Evolutionary conservation across 2,113 vertebrate genomes (phyloP), one percentile per base, ranked within the genome.

Genomic region (Syngnathus typhle): DNA sequence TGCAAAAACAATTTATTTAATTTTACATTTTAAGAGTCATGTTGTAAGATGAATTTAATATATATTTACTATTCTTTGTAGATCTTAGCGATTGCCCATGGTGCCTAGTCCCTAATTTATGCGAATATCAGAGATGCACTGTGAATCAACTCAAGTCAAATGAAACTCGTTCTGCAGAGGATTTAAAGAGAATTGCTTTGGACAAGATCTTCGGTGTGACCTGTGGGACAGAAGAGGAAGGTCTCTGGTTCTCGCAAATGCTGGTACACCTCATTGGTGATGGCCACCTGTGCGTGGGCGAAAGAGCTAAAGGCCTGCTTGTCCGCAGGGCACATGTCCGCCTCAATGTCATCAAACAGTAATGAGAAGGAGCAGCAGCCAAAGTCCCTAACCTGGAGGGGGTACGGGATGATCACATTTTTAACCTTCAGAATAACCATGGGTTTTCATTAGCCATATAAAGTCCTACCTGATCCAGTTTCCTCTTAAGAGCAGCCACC

Each of bases 181-280:
- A 47, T 47, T 47, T 47, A 12, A 49, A 49, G 46, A 18, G 46
- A 38, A 9, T 19, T 38, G 9, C 9, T 39, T 38, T 39, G 7
- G 36, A 60, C 58, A 5, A 1, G 15, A 49, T 56, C 13, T 16
- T 0, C 58, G 2, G 4, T 54, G 68, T 60, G 1, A 98, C 97
- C 96, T 91, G 97, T 99, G 49, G 97, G 97, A 73, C 96, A 99
- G 90, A 99, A 98, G 70, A 99, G 93, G 88, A 99, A 99, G 63
- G 89, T 94, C 75, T 94, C 91, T 1, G 95, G 95, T 68, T 95
- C 91, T 85, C 91, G 91, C 66, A 98, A 83, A 78, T 98, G 95
- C 10, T 92, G 91, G 86, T 92, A 98, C 82, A 98, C 94, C 77
- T 95, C 90, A 71, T 99, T 99, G 52, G 95, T 97, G 84, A 99